Base-by-base conservation (phyloP, 1,140 invertebrate species). In the Macrotrachela quadricornifera region DNA sequence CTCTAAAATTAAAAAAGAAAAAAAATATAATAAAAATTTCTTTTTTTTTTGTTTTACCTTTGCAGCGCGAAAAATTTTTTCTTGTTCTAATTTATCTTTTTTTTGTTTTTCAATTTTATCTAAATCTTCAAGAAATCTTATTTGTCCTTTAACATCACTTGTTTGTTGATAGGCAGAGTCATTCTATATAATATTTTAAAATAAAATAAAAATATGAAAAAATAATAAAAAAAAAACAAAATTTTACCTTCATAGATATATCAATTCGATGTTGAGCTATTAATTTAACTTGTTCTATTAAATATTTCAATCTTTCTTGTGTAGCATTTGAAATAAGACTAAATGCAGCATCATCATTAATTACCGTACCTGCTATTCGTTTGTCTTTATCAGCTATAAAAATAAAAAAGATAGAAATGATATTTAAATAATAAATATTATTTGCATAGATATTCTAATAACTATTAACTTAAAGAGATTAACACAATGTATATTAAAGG, bases 201-300 rank as follows among this genome's bases (percentile, higher is more conserved):
- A 30, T 49, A 49, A 36, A 18, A 10, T 43, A 46, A 17, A 11
- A 37, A 18, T 41, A 47, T 47, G 37, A 21, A 42, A 17, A 37
- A 18, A 11, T 17, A 15, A 48, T 17, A 15, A 48, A 17, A 46
- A 36, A 36, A 52, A 1, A n/a, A 10, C 36, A 45, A 44, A 51
- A 17, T 12, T 59, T 62, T 69, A 84, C 81, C 73, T 85, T 87
- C 45, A 53, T 48, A 51, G 68, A 68, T 46, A 69, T 77, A 74
- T 92, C 85, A 71, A 85, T 76, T 62, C 90, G 76, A 73, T 96
- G 90, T 72, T 94, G 87, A 13, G 88, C 83, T 65, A 91, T 84
- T 56, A 87, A 77, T 45, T 83, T 82, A 61, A 95, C 75, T 72
- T 90, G 90, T 74, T 92, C 86, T 45, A 92, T 74, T 57, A 94